Evolutionary conservation across 2,888 invertebrate genomes (phyloP).

Genomic region (Clivina fossor): DNA sequence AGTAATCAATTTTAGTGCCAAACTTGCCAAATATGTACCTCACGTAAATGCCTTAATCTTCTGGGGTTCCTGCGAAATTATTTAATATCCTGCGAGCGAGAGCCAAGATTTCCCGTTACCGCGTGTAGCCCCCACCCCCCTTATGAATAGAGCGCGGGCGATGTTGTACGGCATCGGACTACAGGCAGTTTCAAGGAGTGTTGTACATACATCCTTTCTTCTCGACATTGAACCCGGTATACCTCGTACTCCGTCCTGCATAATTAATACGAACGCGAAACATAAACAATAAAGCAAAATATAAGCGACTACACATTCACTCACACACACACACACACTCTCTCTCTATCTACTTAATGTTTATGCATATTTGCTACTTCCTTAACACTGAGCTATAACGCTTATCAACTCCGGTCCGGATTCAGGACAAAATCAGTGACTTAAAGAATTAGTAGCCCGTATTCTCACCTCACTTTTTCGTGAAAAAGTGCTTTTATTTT

Average conservation of each 20-base stretch:
- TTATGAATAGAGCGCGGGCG: background rate
- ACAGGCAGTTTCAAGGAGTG: too few relatives aligned
- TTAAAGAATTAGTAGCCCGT: too few relatives aligned
- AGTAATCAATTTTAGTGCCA: slow-evolving; percentile 34
- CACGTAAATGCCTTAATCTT: slow-evolving; percentile 35
- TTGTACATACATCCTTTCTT: too few relatives aligned
- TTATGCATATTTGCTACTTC: slow-evolving; percentile 31
- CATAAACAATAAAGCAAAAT: slow-evolving; percentile 38
- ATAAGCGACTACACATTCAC: slow-evolving; percentile 36
- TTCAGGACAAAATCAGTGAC: background rate
- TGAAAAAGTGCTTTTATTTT: background rate
- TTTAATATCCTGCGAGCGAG: slow-evolving; percentile 28
- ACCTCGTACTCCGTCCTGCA: slow-evolving; percentile 22
- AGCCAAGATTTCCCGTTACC: slow-evolving; percentile 27
- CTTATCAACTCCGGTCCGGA: slow-evolving; percentile 23
- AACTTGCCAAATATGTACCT: slow-evolving; percentile 35
- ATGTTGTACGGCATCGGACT: too few relatives aligned
- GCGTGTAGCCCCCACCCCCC: background rate
- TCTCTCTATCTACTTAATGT: slow-evolving; percentile 32
- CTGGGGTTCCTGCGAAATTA: slow-evolving; percentile 32
- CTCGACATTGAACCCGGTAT: background rate
- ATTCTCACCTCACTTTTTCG: too few relatives aligned
- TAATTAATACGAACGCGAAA: slow-evolving; percentile 36
- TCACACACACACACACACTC: too few relatives aligned
- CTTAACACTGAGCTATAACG: slow-evolving; percentile 26